These are phyloP conservation scores for Conopomorpha cramerella DNA, from an alignment of 1,140 invertebrate species.

Conservation along the genomic window DNA sequence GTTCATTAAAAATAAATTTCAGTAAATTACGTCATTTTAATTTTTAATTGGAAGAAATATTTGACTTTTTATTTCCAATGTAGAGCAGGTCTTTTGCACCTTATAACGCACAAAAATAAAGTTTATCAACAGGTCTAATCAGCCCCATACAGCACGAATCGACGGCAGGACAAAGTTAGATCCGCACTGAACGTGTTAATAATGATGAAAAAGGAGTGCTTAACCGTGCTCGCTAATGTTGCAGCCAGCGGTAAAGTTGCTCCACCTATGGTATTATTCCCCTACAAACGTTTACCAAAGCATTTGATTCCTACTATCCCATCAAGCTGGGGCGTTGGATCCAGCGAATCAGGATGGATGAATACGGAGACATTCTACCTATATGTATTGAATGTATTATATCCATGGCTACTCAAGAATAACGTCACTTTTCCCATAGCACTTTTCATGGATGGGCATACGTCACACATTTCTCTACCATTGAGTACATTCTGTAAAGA, in stretches of 20 bases:
- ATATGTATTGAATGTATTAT: neutral
- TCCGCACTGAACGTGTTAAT: too few species aligned
- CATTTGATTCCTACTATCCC: neutral
- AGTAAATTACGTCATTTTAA: too few species aligned
- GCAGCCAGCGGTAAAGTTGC: neutral
- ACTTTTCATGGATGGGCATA: neutral
- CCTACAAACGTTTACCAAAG: neutral
- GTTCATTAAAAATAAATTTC: too few species aligned
- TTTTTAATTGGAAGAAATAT: too few species aligned
- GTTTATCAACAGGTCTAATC: too few species aligned
- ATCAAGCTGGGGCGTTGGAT: neutral
- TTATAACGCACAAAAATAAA: too few species aligned
- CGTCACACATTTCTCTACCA: constrained; percentile 2
- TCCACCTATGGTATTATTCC: neutral
- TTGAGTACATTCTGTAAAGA: neutral
- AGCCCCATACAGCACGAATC: too few species aligned
- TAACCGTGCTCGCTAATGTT: neutral
- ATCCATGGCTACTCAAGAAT: neutral
- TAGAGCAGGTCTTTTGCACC: too few species aligned
- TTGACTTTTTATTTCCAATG: too few species aligned
- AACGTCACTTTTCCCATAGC: neutral
- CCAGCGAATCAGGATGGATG: neutral
- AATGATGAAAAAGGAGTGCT: neutral
- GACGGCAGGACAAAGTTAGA: too few species aligned
- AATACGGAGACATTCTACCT: neutral